A percentile compares a stretch with the other conserved stretches of the same genome.
Evolutionary conservation across 2,888 invertebrate genomes (phyloP).

Genomic region (Dione juno): DNA sequence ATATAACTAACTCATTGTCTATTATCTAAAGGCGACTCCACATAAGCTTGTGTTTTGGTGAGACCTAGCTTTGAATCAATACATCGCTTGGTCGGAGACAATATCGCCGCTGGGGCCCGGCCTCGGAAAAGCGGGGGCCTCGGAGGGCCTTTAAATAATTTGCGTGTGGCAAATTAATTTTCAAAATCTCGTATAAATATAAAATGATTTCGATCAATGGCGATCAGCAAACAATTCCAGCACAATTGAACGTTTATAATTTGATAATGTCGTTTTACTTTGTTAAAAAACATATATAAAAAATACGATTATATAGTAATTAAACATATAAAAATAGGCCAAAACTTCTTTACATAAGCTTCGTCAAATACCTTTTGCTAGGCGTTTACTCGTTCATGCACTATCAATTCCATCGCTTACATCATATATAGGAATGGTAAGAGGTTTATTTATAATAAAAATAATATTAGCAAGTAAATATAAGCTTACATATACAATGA

Average conservation of each 20-base stretch:
- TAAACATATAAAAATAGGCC: slow-evolving; percentile 25
- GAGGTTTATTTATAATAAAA: background rate
- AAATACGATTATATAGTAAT: slow-evolving; percentile 5
- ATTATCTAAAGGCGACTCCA: slow-evolving; percentile 51
- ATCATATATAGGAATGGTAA: slow-evolving; percentile 31
- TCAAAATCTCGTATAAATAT: background rate
- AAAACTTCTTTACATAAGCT: background rate
- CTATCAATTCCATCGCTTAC: slow-evolving; percentile 35
- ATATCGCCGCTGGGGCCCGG: too few relatives aligned
- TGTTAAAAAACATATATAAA: background rate
- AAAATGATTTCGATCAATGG: background rate
- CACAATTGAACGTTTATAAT: background rate
- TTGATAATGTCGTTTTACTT: background rate
- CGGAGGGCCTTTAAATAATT: too few relatives aligned
- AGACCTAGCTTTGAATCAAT: slow-evolving; percentile 53
- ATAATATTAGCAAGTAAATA: background rate
- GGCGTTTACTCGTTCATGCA: slow-evolving; percentile 4
- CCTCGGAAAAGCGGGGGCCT: too few relatives aligned
- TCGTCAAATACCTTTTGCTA: background rate
- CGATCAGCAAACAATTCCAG: background rate
- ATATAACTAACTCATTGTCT: slow-evolving; percentile 26
- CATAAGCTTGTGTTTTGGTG: slow-evolving; percentile 55
- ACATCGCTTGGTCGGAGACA: slow-evolving; percentile 29
- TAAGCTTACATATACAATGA: slow-evolving; percentile 14
- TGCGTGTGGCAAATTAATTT: background rate